Evolutionary conservation across 2,888 invertebrate species (phyloP), one percentile per base, ranked within the genome.

Genomic region (Cheilosia vulpina): DNA sequence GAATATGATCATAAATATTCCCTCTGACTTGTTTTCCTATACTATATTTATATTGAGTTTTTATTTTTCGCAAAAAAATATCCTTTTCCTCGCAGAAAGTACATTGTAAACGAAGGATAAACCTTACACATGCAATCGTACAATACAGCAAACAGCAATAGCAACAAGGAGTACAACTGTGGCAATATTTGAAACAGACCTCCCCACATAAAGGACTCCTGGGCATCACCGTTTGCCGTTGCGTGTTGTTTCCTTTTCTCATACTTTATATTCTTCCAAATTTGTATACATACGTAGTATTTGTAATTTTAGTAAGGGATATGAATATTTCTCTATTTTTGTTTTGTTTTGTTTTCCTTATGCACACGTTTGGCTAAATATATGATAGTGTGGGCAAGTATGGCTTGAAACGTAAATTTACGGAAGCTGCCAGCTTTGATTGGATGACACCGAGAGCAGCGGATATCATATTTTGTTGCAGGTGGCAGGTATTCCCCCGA

Each of bases 1-100:
- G 69, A 77, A 69, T 77, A 69, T 69, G 52, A 77, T 69, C 53
- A 77, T 77, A 77, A 77, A 77, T 77, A 77, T 77, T 69, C 60
- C 24, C 53, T 45, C 38, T 52, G 43, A 38, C 52, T 60, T 76
- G 58, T 58, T 66, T 76, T 58, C 11, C 52, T 27, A n/a, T 50
- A 31, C 34, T 41, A 17, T 9, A n/a, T 55, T 2, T 47, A 27
- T 50, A 24, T 11, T 52, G 11, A 19, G 27, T 27, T 27, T 27
- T 6, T 21, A 21, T 21, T 21, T 21, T 31, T 58, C 17, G 9
- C 17, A 19, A 47, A 45, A 45, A 68, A 68, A 45, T 68, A 55
- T 68, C 66, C 53, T 66, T 53, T 62, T 66, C 41, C 53, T 19
- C 24, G 13, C 41, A 66, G 24, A 38, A 60, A 34, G 34, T 73